Conservation (phyloP, 2,888 invertebrate genomes). For the Drosophila conformis region DNA sequence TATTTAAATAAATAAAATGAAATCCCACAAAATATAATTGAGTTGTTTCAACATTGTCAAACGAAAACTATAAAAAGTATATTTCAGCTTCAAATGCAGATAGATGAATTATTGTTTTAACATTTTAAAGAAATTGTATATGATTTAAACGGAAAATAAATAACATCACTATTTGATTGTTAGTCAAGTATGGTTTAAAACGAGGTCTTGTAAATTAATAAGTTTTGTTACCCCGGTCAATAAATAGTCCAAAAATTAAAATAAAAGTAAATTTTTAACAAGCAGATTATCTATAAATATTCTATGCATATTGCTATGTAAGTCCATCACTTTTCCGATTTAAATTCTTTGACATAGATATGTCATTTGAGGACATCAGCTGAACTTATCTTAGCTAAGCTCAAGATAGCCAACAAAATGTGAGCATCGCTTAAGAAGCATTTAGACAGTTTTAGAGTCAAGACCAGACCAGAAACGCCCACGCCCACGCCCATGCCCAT, state of each 20-base stretch:
- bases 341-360: neutral
- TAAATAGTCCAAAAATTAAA: neutral
- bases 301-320: neutral
- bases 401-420: slow-evolving; percentile 10
- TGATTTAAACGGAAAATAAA: neutral
- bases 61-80: neutral
- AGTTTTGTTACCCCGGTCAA: neutral
- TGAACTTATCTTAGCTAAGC: slow-evolving; percentile 12
- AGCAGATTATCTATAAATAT: neutral
- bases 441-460: slow-evolving; percentile 51
- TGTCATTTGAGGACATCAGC: slow-evolving; percentile 10
- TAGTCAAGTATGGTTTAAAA: neutral
- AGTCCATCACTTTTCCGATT: neutral
- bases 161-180: neutral
- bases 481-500: slow-evolving; percentile 1
- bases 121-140: neutral
- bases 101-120: neutral
- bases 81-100: neutral
- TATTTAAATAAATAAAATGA: neutral
- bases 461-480: slow-evolving; percentile 25
- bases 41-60: neutral
- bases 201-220: neutral
- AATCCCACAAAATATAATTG: neutral
- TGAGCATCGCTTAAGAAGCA: slow-evolving; percentile 32
- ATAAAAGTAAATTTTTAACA: neutral